A percentile compares a stretch with the other conserved stretches of the same genome.
These are phyloP conservation scores for Acheta domesticus DNA, from an alignment of 2,888 invertebrate species.

Conservation along the genomic window DNA sequence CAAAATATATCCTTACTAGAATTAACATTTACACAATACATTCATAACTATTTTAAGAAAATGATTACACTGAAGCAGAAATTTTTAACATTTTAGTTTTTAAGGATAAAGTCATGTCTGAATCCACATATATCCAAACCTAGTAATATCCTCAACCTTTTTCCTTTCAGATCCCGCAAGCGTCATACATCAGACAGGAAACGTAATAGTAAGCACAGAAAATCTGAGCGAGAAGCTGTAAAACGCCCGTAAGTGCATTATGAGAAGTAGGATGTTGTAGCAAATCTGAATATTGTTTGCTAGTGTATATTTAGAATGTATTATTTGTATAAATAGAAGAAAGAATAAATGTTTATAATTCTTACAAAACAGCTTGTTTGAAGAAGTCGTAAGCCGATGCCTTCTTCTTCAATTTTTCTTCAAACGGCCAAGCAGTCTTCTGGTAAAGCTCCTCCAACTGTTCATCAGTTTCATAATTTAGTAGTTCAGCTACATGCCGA, in stretches of 20 bases:
- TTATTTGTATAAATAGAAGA: background rate
- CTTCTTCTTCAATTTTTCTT: conserved; percentile 93
- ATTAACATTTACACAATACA: no score
- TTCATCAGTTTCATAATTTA: conserved; percentile 85
- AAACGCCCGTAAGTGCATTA: background rate
- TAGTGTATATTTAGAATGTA: background rate
- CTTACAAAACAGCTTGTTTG: conserved; percentile 94
- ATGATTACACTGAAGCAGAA: no score
- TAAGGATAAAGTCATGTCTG: no score
- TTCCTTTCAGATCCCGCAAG: conserved; percentile 9
- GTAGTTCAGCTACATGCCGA: conserved; percentile 92
- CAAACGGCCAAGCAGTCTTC: conserved; percentile 97
- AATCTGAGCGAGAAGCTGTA: background rate
- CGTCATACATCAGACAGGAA: conserved; percentile 2
- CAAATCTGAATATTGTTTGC: background rate
- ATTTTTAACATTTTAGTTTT: no score
- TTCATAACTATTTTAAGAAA: no score
- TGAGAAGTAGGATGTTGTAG: background rate
- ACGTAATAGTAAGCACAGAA: background rate
- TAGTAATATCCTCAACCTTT: conserved; percentile 3
- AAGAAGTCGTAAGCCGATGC: conserved; percentile 97
- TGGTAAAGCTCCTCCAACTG: conserved; percentile 93
- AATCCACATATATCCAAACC: no score
- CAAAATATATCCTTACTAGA: no score
- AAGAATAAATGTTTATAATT: background rate